phyloP scores from a whole-genome alignment of 1,140 invertebrate species.

The Diachasmimorpha longicaudata region DNA sequence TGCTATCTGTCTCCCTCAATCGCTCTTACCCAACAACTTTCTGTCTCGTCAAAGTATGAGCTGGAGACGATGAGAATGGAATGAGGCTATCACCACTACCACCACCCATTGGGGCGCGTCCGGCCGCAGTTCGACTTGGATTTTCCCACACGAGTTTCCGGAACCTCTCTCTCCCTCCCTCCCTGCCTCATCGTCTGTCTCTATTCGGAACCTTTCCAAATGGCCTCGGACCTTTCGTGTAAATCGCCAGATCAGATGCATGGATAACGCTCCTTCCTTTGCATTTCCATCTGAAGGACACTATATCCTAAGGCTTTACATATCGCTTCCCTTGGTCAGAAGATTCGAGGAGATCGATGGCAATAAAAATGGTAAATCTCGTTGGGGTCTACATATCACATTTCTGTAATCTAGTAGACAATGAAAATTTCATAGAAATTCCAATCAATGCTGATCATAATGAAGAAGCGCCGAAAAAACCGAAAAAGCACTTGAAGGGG shows the following conservation, averaged over 20 bases:
- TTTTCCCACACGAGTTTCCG: slow-evolving; percentile 53
- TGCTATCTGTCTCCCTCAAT: neutral
- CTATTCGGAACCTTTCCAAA: neutral
- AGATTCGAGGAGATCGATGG: neutral
- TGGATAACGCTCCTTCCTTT: slow-evolving; percentile 10
- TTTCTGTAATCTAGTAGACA: neutral
- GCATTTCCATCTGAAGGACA: neutral
- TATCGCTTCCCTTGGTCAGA: slow-evolving; percentile 9
- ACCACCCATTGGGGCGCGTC: neutral
- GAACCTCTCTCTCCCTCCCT: no score
- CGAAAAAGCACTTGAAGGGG: neutral
- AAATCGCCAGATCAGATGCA: slow-evolving; percentile 22
- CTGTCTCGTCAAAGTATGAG: slow-evolving; percentile 47
- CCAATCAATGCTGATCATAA: no score
- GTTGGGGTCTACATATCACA: neutral
- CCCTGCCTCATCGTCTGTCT: slow-evolving; percentile 3
- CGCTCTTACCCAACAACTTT: slow-evolving; percentile 49
- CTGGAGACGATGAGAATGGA: neutral
- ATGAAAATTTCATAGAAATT: no score
- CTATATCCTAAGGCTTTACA: slow-evolving; percentile 1
- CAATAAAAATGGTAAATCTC: neutral
- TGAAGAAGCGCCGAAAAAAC: no score
- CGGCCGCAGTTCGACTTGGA: slow-evolving; percentile 45
- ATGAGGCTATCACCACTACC: neutral
- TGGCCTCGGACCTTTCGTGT: neutral